Base-by-base conservation (phyloP, 2,888 invertebrate species). In the Poecilus cupreus region DNA sequence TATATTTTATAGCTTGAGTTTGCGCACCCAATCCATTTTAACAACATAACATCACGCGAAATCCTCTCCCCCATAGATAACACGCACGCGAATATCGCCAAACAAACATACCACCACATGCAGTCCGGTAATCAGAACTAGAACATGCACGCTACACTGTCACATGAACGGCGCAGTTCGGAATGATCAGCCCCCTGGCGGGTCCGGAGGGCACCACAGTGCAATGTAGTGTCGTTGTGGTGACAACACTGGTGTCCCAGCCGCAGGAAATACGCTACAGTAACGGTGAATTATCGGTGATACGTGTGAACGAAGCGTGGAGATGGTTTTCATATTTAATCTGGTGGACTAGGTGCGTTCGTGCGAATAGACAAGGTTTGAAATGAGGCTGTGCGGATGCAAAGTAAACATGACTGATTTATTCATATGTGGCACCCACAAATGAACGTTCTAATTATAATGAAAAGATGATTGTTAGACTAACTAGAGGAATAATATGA, bases 321-420 rank as follows among this genome's bases (percentile, higher is more conserved):
- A 32, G 13, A 49, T 49, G 20, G 76, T 13, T 76, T 76, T 37
- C 49, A 76, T 76, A 76, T 76, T 76, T 76, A 76, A 54, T 76
- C 16, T 26, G 32, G 39, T 18, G 54, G 10, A 43, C 43, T 54
- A 18, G 54, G 10, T 20, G 54, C 22, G 22, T 18, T 54, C 54
- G 43, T 22, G 54, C 18, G 54, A 20, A 18, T 54, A 16, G 11
- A 16, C 20, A 5, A 18, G 4, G 20, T 54, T 10, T 3, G 54
- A 54, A 54, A 54, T 54, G 54, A 20, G 54, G 54, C 18, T 54
- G 18, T 54, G 54, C 18, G 10, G 2, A 16, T 10, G 18, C 43
- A n/a, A 43, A 11, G n/a, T 43, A 43, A 43, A 43, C 3, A 43
- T 43, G 3, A 11, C 13, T n/a, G 4, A 11, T 1, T 43, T n/a